Conservation (phyloP, 2,888 invertebrate species). For the Ariolimax columbianus region DNA sequence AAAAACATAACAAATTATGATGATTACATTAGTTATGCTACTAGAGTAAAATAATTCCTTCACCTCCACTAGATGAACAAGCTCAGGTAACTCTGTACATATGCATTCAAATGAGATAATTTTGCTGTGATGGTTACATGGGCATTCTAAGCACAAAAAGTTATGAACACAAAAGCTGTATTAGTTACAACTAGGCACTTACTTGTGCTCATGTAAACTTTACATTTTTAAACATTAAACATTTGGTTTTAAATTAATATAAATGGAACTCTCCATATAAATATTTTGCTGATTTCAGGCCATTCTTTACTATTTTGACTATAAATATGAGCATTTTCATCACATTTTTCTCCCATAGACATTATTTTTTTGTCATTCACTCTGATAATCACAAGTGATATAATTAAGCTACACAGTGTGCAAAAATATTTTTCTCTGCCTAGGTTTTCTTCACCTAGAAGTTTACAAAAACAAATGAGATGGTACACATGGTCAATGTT, state of each 20-base stretch:
- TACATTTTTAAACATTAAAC: no score
- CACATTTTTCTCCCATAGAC: no score
- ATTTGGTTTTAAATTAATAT: no score
- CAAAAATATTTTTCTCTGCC: neutral
- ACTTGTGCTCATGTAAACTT: no score
- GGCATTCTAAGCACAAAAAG: neutral
- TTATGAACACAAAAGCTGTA: no score
- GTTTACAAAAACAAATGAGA: no score
- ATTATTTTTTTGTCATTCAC: neutral
- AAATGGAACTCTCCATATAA: no score
- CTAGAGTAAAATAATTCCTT: neutral
- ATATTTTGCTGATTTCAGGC: no score
- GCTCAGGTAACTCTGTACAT: neutral
- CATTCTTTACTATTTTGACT: no score
- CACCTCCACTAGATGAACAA: slow-evolving; percentile 16
- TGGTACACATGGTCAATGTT: no score
- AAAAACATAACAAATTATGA: neutral
- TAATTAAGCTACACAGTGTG: neutral
- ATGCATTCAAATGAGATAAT: neutral
- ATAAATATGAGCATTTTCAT: no score
- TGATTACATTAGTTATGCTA: neutral
- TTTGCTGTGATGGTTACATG: neutral
- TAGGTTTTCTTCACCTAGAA: neutral
- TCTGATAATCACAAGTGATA: neutral
- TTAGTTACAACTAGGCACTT: no score